Conservation (phyloP, 2,113 vertebrate species). For the Antechinus flavipes region DNA sequence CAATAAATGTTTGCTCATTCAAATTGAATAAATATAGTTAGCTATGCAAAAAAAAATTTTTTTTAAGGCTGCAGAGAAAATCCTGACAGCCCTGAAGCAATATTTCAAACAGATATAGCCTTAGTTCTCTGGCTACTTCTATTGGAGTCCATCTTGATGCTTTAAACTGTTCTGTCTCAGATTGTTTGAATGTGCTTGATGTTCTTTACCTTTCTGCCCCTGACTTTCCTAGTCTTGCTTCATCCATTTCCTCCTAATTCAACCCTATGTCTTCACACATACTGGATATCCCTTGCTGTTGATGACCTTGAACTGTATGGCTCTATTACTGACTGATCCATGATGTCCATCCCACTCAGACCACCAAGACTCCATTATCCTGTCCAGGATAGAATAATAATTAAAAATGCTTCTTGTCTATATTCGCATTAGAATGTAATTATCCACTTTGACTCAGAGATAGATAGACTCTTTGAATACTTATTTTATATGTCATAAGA, state of each 20-base stretch:
- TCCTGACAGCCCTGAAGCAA: not conserved
- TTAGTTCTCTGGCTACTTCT: not conserved
- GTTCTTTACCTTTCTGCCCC: not conserved
- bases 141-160: not conserved
- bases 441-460: slow-evolving; percentile 2
- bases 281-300: not conserved
- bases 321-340: not conserved
- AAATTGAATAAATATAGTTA: no score
- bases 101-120: not conserved
- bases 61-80: not conserved
- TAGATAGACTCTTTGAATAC: slow-evolving; percentile 7
- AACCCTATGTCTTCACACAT: not conserved
- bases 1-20: not conserved
- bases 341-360: not conserved
- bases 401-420: not conserved
- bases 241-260: no score
- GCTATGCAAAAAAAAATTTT: not conserved
- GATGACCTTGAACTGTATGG: not conserved
- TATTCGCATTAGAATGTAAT: not conserved
- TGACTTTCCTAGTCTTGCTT: not conserved
- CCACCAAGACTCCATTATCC: not conserved
- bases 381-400: not conserved
- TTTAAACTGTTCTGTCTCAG: not conserved
- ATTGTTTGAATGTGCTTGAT: not conserved
- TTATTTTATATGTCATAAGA: slow-evolving; percentile 9